Evolutionary conservation across 2,113 vertebrate genomes (phyloP), one percentile per base, ranked within the genome.

Genomic region (Pygathrix nemaeus): DNA sequence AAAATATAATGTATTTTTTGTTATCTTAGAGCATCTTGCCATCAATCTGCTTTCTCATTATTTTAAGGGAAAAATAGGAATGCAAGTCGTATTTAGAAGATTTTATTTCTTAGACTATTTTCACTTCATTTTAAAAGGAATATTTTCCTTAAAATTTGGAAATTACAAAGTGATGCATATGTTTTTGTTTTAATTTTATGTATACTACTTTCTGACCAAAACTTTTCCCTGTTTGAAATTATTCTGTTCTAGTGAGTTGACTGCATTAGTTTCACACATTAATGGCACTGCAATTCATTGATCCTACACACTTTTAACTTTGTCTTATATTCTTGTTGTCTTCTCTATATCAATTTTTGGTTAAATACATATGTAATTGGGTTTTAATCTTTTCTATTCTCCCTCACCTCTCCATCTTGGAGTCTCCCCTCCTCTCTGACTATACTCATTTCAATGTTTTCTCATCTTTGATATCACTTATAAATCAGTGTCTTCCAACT

Each of bases 1-100:
- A 38, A 86, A 92, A 17, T 61, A 93, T 91, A 82, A 90, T 30
- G 21, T 92, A 9, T 85, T 85, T 38, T 78, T 97, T 85, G 66
- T 20, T 95, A 86, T 2, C 45, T 64, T 32, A 79, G 40, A 78
- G 4, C 10, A 61, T 79, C 61, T 83, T 76, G 38, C 3, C 40
- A 93, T 80, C 25, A 83, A 84, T 86, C 27, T 4, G 59, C 10
- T 64, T 93, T 57, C 38, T 97, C 68, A 75, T 66, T 96, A 70
- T 82, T 90, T 70, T 81, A 68, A 86, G 50, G 18, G 12, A 94
- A 87, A 87, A 45, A 84, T 5, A 93, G 3, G 6, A 81, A 72
- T 76, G 14, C 7, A 76, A 68, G 6, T 38, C 43, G 9, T 59
- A 88, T 80, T 68, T 87, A 78, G 32, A 80, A 92, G 40, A 40